These are phyloP conservation scores for Eubasilissa regina DNA, from an alignment of 1,140 invertebrate species.

Conservation along the genomic window DNA sequence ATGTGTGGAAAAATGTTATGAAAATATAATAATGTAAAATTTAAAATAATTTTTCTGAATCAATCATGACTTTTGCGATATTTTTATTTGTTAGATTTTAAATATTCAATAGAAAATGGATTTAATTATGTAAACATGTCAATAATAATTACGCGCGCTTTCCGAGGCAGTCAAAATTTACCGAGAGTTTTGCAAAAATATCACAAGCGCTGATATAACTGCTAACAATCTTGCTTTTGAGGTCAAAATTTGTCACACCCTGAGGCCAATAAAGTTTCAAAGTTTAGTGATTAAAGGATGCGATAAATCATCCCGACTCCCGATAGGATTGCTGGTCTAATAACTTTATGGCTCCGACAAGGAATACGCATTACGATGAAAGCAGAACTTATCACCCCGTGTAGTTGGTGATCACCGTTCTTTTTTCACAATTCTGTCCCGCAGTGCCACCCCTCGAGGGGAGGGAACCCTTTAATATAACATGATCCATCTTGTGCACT, in stretches of 20 bases:
- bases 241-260: conserved; percentile 59
- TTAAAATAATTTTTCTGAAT: too few relatives aligned
- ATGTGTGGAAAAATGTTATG: too few relatives aligned
- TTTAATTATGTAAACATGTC: too few relatives aligned
- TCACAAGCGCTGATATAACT: conserved; percentile 11
- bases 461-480: conserved; percentile 10
- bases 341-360: conserved; percentile 57
- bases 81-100: too few relatives aligned
- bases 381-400: conserved; percentile 42
- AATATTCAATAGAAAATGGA: too few relatives aligned
- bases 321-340: conserved; percentile 58
- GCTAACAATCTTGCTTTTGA: conserved; percentile 43
- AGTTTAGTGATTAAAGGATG: conserved; percentile 60
- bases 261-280: conserved; percentile 56
- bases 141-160: too few relatives aligned
- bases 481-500: conserved; percentile 21
- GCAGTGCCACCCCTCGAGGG: neutral
- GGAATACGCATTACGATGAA: conserved; percentile 57
- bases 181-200: too few relatives aligned
- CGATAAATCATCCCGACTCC: conserved; percentile 58
- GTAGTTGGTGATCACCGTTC: conserved; percentile 20
- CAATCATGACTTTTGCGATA: too few relatives aligned
- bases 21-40: too few relatives aligned
- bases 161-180: too few relatives aligned
- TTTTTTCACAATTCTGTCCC: neutral